phyloP scores from a whole-genome alignment of 2,888 invertebrate genomes.

The Fragum sueziense region DNA sequence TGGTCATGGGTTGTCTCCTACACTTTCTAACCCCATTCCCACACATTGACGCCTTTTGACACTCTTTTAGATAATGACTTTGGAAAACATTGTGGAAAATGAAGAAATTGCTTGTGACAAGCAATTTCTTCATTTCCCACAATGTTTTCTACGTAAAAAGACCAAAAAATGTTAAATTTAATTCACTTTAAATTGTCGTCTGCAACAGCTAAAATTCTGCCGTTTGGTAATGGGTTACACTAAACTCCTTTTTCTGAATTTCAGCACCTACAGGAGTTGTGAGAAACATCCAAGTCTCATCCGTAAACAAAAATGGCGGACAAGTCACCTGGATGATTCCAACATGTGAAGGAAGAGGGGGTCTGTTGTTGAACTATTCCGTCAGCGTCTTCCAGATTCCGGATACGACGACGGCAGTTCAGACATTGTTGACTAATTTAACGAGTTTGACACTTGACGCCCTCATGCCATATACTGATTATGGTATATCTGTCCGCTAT shows the following conservation, averaged over 20 bases:
- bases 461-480: slow-evolving; percentile 66
- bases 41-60: too few relatives aligned
- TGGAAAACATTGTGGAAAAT: background rate
- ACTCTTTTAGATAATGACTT: background rate
- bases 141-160: background rate
- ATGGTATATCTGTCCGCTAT: slow-evolving; percentile 67
- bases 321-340: slow-evolving; percentile 66
- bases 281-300: slow-evolving; percentile 36
- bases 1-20: too few relatives aligned
- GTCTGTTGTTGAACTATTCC: slow-evolving; percentile 58
- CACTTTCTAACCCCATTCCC: too few relatives aligned
- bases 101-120: background rate
- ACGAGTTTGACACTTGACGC: background rate
- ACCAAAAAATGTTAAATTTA: too few relatives aligned
- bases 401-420: background rate
- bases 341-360: slow-evolving; percentile 68
- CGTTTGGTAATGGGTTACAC: too few relatives aligned
- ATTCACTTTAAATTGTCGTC: too few relatives aligned
- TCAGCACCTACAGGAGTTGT: slow-evolving; percentile 65
- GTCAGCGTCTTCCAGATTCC: slow-evolving; percentile 35
- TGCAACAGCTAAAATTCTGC: too few relatives aligned
- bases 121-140: background rate
- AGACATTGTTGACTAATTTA: slow-evolving; percentile 3
- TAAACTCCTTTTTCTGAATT: slow-evolving; percentile 23
- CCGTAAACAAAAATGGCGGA: slow-evolving; percentile 22